Evolutionary conservation across 2,797 vertebrate species (phyloP).

Genomic region (Rhincodon typus): DNA sequence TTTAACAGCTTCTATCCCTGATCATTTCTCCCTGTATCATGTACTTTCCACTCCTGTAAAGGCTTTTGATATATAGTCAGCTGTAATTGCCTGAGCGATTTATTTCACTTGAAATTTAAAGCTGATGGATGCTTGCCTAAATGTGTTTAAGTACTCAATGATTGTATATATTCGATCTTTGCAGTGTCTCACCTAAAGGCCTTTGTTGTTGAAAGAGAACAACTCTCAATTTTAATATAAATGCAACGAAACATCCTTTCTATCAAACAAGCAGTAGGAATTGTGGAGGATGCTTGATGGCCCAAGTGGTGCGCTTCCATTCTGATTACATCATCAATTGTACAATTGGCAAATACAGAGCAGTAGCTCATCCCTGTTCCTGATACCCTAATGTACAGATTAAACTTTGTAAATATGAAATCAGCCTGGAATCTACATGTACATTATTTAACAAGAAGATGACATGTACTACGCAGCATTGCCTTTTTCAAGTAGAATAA

Average conservation of each 20-base stretch:
- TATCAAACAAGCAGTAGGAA: neutral
- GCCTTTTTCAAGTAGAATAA: neutral
- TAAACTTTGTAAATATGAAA: neutral
- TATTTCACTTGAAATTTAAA: neutral
- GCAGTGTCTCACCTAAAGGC: neutral
- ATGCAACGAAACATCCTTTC: neutral
- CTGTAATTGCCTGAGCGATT: neutral
- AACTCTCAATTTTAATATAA: neutral
- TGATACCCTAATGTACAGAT: neutral
- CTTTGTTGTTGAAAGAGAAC: neutral
- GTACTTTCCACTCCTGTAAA: slow-evolving; percentile 42
- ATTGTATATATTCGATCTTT: neutral
- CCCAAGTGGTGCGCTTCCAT: neutral
- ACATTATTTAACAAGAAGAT: too few relatives aligned
- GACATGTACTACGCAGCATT: neutral
- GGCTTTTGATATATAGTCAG: neutral
- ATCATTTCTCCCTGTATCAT: slow-evolving; percentile 39
- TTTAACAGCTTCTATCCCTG: neutral
- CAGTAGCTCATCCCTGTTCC: neutral
- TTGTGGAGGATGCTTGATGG: neutral
- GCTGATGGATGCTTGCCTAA: neutral
- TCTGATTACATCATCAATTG: neutral
- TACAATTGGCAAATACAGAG: neutral
- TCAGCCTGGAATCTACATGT: neutral
- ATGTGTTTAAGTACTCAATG: neutral